Percentiles rank a stretch among this genome's conserved stretches.
phyloP scores from a whole-genome alignment of 2,113 vertebrate species.

The Lepus americanus region DNA sequence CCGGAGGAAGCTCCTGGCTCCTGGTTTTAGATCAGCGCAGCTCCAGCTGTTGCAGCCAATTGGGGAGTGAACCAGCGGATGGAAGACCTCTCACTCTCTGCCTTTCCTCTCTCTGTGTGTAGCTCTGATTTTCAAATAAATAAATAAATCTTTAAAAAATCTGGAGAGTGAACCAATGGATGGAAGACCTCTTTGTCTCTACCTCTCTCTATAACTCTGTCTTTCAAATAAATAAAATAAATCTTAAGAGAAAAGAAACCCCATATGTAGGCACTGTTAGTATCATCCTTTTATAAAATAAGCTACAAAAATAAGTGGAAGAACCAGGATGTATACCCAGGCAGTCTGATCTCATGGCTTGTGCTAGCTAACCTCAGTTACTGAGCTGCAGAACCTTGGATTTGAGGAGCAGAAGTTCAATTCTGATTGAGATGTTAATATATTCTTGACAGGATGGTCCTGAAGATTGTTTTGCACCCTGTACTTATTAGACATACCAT shows the following conservation, averaged over 20 bases:
- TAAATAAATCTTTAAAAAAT: too few species aligned
- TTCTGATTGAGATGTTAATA: background rate
- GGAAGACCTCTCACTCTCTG: too few species aligned
- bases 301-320: background rate
- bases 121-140: too few species aligned
- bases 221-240: too few species aligned
- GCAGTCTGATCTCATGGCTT: background rate
- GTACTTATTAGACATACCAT: background rate
- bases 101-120: too few species aligned
- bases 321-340: background rate
- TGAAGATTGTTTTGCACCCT: background rate
- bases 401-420: background rate
- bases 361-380: background rate
- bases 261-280: background rate
- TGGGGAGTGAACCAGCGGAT: too few species aligned
- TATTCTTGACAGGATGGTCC: background rate
- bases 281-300: conserved; percentile 26
- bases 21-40: too few species aligned
- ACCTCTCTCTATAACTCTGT: too few species aligned
- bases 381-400: background rate
- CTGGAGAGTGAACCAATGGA: too few species aligned
- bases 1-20: too few species aligned
- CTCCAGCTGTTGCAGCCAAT: too few species aligned
- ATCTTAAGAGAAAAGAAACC: background rate
- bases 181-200: too few species aligned